Conservation (phyloP, 2,113 vertebrate genomes). For the Oreotrochilus melanogaster region DNA sequence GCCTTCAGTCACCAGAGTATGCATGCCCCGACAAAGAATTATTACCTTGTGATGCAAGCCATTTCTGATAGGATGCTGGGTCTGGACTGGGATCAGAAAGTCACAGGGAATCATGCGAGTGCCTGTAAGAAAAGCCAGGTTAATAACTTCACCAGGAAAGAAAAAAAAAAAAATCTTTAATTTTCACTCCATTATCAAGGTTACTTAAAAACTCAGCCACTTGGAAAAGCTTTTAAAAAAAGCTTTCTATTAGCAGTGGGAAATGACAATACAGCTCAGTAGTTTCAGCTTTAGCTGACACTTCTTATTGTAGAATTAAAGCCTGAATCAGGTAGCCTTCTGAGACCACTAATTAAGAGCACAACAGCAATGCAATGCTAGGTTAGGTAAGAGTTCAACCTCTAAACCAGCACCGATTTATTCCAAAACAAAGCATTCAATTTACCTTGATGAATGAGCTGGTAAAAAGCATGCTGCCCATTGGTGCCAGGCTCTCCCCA, state of each 20-base stretch:
- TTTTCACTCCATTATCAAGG: not conserved
- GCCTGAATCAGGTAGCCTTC: not conserved
- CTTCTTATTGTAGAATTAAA: not conserved
- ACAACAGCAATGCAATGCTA: not conserved
- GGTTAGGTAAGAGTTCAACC: not conserved
- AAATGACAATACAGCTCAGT: not conserved
- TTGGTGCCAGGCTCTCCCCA: conserved; percentile 99
- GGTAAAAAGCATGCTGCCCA: conserved; percentile 97
- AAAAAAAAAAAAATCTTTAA: not conserved
- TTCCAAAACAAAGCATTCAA: not conserved
- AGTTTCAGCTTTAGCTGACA: not conserved
- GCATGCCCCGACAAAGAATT: not conserved
- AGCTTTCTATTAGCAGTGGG: not conserved
- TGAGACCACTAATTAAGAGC: not conserved
- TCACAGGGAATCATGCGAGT: conserved; percentile 96
- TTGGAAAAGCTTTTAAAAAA: not conserved
- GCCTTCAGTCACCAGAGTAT: not conserved
- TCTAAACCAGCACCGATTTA: not conserved
- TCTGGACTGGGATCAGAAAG: conserved; percentile 94
- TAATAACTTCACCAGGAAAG: not conserved
- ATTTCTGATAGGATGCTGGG: conserved; percentile 91
- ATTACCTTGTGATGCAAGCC: conserved; percentile 93
- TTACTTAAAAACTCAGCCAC: not conserved
- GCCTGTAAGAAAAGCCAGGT: conserved; percentile 71
- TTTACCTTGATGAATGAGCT: conserved; percentile 97